A percentile compares a stretch with the other conserved stretches of the same genome.
Conservation (phyloP, 2,888 invertebrate species). For the Euphydryas editha region DNA sequence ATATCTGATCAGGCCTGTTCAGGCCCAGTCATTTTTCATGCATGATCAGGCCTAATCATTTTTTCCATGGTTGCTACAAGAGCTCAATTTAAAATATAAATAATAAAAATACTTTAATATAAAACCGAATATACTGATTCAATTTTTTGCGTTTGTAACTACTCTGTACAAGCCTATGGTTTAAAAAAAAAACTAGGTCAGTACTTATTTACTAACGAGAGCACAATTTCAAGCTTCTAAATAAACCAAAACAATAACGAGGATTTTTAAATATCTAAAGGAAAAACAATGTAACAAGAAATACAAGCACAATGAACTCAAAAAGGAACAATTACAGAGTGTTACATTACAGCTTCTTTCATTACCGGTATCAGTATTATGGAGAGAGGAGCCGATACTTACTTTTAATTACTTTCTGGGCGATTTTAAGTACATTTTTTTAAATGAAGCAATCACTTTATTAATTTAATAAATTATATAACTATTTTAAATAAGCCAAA, state of each 20-base stretch:
- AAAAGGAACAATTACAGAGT: neutral
- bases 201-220: constrained; percentile 8
- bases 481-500: too few species aligned
- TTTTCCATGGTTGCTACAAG: too few species aligned
- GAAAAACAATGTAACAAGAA: constrained; percentile 1
- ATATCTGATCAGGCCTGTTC: too few species aligned
- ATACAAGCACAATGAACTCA: neutral
- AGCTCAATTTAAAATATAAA: too few species aligned
- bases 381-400: constrained; percentile 3
- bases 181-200: constrained; percentile 4
- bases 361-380: constrained; percentile 21
- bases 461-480: too few species aligned
- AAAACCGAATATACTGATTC: neutral
- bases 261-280: neutral
- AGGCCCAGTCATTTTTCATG: too few species aligned
- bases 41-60: too few species aligned
- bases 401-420: neutral
- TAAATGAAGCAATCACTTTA: neutral
- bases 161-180: neutral
- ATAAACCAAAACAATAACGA: neutral
- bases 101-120: neutral
- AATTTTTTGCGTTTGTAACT: neutral
- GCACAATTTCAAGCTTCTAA: neutral
- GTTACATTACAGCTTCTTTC: constrained; percentile 12
- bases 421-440: neutral